Conservation (phyloP, 1,140 invertebrate species). For the Papilio dardanus region DNA sequence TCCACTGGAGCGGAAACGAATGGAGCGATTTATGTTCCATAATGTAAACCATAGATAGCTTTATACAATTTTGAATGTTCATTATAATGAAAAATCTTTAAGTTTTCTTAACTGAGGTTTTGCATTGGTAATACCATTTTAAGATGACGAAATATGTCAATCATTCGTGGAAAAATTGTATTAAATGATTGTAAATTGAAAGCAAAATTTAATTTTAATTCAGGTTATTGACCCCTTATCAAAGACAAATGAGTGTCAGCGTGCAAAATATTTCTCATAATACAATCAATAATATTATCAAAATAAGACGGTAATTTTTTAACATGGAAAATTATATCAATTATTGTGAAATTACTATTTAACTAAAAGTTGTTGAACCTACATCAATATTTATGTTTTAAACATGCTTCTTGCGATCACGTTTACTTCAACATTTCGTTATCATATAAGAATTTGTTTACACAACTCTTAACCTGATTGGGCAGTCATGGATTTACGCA, state of each 20-base stretch:
- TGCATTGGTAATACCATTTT: background rate
- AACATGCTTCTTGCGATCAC: background rate
- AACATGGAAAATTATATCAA: background rate
- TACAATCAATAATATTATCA: background rate
- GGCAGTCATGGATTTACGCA: background rate
- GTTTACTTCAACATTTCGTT: background rate
- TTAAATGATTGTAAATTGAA: background rate
- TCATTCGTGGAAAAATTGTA: background rate
- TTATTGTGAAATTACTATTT: background rate
- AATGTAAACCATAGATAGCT: too few relatives aligned
- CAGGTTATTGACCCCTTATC: background rate
- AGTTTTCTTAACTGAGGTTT: background rate
- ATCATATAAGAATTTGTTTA: conserved; percentile 6
- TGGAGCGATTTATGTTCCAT: background rate
- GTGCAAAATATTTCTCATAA: background rate
- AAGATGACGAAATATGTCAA: background rate
- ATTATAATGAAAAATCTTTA: background rate
- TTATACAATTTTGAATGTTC: too few relatives aligned
- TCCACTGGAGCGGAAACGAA: background rate
- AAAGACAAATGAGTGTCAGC: background rate
- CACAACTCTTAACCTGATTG: background rate
- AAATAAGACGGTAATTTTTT: background rate
- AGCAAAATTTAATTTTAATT: background rate
- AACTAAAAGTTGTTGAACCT: background rate
- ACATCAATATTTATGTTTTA: background rate